A percentile compares a stretch with the other conserved stretches of the same genome.
Evolutionary conservation across 2,797 vertebrate species (phyloP).

Genomic region (Tauraco hartlaubi): DNA sequence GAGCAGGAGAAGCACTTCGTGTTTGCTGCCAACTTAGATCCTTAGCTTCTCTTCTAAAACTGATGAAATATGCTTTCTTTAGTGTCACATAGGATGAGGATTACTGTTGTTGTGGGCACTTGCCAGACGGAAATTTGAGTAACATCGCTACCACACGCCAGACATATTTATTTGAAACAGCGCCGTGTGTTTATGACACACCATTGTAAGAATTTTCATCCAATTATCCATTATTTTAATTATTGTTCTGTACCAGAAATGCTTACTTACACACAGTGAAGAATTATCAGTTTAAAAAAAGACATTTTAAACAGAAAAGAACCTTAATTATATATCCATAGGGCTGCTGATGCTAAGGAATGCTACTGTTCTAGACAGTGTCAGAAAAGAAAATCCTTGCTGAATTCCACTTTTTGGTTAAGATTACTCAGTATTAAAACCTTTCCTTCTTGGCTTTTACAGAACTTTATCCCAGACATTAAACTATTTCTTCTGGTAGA

Average conservation of each 20-base stretch:
- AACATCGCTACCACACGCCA: background rate
- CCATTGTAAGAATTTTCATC: background rate
- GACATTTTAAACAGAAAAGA: background rate
- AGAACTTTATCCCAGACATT: background rate
- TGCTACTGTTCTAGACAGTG: background rate
- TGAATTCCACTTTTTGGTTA: background rate
- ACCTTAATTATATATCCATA: background rate
- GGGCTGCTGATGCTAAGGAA: background rate
- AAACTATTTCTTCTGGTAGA: background rate
- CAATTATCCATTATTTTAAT: background rate
- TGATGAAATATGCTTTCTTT: background rate
- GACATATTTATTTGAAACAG: background rate
- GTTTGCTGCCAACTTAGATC: background rate
- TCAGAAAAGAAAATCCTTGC: background rate
- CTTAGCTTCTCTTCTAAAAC: background rate
- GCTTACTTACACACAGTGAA: background rate
- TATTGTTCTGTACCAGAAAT: background rate
- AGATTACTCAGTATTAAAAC: background rate
- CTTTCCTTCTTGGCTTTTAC: background rate
- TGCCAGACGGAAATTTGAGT: background rate
- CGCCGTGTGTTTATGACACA: background rate
- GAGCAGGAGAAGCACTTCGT: fast-evolving
- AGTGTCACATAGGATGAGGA: background rate
- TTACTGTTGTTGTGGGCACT: background rate
- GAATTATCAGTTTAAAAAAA: background rate